phyloP scores from a whole-genome alignment of 1,140 invertebrate genomes.

The Calliphora vicina region DNA sequence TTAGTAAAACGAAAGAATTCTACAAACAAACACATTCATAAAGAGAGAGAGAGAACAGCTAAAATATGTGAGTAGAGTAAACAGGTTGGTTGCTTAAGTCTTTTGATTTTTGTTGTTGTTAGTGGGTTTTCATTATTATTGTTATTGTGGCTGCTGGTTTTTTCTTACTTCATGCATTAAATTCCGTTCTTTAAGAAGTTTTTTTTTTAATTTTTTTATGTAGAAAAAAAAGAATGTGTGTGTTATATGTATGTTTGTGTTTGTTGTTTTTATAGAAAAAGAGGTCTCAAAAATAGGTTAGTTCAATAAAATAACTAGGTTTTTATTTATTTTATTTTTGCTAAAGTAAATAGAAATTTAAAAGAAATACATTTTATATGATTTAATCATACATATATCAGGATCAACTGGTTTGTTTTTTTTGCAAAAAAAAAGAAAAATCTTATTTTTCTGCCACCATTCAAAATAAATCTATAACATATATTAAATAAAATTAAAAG shows the following conservation, averaged over 20 bases:
- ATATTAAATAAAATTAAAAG: slow-evolving; percentile 1
- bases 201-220: background rate
- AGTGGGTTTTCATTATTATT: background rate
- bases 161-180: background rate
- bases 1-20: background rate
- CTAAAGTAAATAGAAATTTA: background rate
- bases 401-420: slow-evolving; percentile 24
- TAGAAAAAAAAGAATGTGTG: background rate
- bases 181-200: slow-evolving; percentile 1
- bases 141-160: background rate
- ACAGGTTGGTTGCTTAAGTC: slow-evolving; percentile 36
- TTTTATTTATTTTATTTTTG: background rate
- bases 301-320: slow-evolving; percentile 25
- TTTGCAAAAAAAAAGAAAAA: background rate
- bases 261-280: background rate
- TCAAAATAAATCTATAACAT: background rate
- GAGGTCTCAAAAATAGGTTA: slow-evolving; percentile 29
- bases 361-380: background rate
- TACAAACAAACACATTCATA: background rate
- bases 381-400: background rate
- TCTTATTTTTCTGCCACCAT: background rate
- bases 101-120: slow-evolving; percentile 18
- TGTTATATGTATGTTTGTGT: too few relatives aligned
- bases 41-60: background rate
- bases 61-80: background rate